Evolutionary conservation across 2,113 vertebrate genomes (phyloP).

Genomic region (Ardeotis arabs): DNA sequence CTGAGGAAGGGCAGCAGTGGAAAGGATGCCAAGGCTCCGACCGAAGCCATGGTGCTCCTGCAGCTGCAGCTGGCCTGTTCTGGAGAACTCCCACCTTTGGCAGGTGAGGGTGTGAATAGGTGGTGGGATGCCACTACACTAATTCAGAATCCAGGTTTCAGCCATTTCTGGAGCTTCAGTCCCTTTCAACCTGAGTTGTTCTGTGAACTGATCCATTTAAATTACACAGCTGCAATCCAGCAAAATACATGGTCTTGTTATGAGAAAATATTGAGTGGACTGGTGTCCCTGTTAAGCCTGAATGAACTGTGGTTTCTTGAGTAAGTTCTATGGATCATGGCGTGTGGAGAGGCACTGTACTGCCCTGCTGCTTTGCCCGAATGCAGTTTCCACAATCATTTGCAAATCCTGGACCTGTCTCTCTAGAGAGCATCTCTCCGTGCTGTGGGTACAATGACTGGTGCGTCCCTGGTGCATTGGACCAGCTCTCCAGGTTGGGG

Average conservation of each 20-base stretch:
- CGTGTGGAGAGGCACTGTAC: accelerated
- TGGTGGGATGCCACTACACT: not conserved
- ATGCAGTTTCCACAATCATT: not conserved
- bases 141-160: not conserved
- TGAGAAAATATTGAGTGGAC: not conserved
- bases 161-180: not conserved
- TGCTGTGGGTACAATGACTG: accelerated
- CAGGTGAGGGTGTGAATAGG: not conserved
- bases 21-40: accelerated
- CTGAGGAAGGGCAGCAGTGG: not conserved
- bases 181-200: not conserved
- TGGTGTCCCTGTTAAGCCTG: not conserved
- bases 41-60: not conserved
- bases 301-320: not conserved
- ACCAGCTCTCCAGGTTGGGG: not conserved
- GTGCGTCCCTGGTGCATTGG: not conserved
- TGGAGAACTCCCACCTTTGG: not conserved
- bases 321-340: accelerated
- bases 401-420: no score
- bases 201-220: not conserved
- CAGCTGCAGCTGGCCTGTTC: not conserved
- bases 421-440: not conserved
- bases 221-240: not conserved
- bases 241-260: not conserved
- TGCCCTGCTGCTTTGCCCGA: not conserved